phyloP scores from a whole-genome alignment of 2,888 invertebrate species.

The Orthosia cruda region DNA sequence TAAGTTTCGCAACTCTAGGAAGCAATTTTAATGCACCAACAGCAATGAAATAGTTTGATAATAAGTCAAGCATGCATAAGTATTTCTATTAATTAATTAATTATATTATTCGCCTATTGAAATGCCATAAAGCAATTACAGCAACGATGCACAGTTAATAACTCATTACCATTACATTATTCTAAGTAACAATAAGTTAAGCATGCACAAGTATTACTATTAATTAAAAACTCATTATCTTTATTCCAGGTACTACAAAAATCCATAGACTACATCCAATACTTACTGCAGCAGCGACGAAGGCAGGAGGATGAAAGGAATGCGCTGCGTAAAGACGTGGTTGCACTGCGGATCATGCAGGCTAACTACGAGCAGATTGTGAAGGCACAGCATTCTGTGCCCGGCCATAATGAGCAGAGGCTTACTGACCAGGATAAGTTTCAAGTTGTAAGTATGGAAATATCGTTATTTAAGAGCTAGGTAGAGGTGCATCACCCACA shows the following conservation, averaged over 20 bases:
- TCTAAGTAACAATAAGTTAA: not conserved
- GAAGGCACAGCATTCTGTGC: constrained; percentile 98
- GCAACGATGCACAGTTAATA: too few relatives aligned
- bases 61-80: too few relatives aligned
- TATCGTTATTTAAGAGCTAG: not conserved
- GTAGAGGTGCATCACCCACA: too few relatives aligned
- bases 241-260: constrained; percentile 95
- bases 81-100: too few relatives aligned
- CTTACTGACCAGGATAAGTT: constrained; percentile 99
- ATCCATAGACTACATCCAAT: constrained; percentile 98
- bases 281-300: constrained; percentile 97
- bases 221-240: not conserved
- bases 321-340: constrained; percentile 97
- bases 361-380: constrained; percentile 99
- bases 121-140: too few relatives aligned
- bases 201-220: not conserved
- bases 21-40: not conserved
- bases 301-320: constrained; percentile 99
- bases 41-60: too few relatives aligned
- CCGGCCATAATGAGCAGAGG: constrained; percentile 96
- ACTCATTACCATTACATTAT: too few relatives aligned
- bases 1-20: not conserved
- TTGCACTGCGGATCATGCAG: constrained; percentile 98
- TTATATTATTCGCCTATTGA: too few relatives aligned
- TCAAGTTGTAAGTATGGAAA: constrained; percentile 95